A percentile compares a stretch with the other conserved stretches of the same genome.
Conservation (phyloP, 92 coral and sea anemone species). For the Pocillopora grandis region DNA sequence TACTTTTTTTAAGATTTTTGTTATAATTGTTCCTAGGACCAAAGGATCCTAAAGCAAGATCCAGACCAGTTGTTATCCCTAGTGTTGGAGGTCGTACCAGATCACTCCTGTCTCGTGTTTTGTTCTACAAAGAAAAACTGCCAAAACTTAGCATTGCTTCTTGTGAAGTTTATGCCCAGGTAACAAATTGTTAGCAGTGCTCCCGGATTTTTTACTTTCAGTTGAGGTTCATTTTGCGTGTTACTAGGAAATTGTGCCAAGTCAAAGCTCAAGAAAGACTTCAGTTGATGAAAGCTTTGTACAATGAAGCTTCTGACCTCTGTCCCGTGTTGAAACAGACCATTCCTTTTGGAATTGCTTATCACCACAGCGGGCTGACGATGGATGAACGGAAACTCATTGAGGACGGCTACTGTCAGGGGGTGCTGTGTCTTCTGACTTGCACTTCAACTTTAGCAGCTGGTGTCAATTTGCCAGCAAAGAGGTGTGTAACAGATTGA, state of each 20-base stretch:
- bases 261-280: constrained; percentile 67
- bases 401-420: constrained; percentile 93
- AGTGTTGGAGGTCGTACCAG: constrained; percentile 87
- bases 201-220: background rate
- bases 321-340: constrained; percentile 77
- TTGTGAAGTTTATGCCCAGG: constrained; percentile 78
- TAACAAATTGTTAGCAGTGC: background rate
- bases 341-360: constrained; percentile 89
- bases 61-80: constrained; percentile 87
- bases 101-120: constrained; percentile 89
- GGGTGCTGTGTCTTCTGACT: constrained; percentile 82
- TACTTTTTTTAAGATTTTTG: background rate
- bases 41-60: constrained; percentile 59
- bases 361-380: constrained; percentile 97
- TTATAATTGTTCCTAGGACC: constrained; percentile 32
- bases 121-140: constrained; percentile 94
- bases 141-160: constrained; percentile 76
- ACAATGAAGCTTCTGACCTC: constrained; percentile 78
- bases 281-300: constrained; percentile 73
- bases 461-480: constrained; percentile 97
- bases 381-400: constrained; percentile 95
- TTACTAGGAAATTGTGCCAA: constrained; percentile 64
- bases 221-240: background rate
- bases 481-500: constrained; percentile 64
- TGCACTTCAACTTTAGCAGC: constrained; percentile 99